A percentile compares a stretch with the other conserved stretches of the same genome.
These are phyloP conservation scores for Parasteatoda lunata DNA, from an alignment of 2,888 invertebrate genomes.

Conservation along the genomic window DNA sequence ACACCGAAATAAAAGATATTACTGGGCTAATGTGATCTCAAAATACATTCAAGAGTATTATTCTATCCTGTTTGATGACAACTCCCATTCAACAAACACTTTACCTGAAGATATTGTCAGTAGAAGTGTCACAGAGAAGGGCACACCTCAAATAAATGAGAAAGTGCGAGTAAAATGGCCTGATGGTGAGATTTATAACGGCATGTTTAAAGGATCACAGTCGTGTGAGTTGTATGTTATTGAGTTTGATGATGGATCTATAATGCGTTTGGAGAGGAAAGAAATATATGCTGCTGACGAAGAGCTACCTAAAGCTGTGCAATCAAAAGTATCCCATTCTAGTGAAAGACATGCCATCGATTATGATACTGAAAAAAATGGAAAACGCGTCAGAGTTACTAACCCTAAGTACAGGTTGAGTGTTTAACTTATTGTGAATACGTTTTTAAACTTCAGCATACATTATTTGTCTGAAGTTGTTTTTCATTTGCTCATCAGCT, in stretches of 20 bases:
- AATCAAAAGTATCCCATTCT: constrained; percentile 74
- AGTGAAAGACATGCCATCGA: constrained; percentile 72
- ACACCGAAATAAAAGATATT: constrained; percentile 79
- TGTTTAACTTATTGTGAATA: neutral
- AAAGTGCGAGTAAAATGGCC: constrained; percentile 78
- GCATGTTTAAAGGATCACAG: constrained; percentile 75
- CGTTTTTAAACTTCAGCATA: too few species aligned
- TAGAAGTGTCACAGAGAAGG: constrained; percentile 70
- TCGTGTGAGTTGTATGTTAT: constrained; percentile 71
- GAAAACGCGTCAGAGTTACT: constrained; percentile 57
- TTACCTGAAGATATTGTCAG: constrained; percentile 77
- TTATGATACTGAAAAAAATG: constrained; percentile 28
- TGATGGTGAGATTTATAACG: constrained; percentile 77
- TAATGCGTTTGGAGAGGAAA: constrained; percentile 76
- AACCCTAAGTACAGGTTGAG: constrained; percentile 60
- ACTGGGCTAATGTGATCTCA: constrained; percentile 77
- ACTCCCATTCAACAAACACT: constrained; percentile 79
- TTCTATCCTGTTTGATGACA: constrained; percentile 80
- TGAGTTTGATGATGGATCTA: constrained; percentile 75
- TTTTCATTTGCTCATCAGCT: too few species aligned
- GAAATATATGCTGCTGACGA: constrained; percentile 78
- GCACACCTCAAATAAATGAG: constrained; percentile 76
- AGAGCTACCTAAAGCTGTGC: constrained; percentile 78
- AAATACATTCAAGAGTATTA: constrained; percentile 77
- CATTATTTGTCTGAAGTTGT: too few species aligned